Percentiles rank a stretch among this genome's conserved stretches.
phyloP scores from a whole-genome alignment of 2,113 vertebrate genomes.

The Nerophis lumbriciformis region DNA sequence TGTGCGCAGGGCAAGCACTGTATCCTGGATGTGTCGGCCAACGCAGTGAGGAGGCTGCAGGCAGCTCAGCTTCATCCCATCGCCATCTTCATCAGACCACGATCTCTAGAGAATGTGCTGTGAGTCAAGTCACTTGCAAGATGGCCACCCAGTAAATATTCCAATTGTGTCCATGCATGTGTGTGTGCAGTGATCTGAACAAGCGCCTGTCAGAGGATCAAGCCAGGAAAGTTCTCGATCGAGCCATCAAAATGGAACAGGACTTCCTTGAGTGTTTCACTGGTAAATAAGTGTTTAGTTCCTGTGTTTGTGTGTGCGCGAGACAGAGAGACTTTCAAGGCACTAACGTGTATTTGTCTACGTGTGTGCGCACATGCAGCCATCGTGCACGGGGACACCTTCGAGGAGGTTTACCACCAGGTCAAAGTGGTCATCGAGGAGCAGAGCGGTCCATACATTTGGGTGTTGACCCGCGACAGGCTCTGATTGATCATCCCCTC shows the following conservation, averaged over 20 bases:
- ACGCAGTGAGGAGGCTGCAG: slow-evolving; percentile 58
- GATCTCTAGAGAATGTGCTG: slow-evolving; percentile 86
- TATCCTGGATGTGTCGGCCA: slow-evolving; percentile 64
- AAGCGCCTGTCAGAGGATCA: slow-evolving; percentile 84
- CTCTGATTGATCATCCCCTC: slow-evolving; percentile 65
- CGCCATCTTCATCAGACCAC: slow-evolving; percentile 84
- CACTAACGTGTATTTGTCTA: not conserved
- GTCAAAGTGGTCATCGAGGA: slow-evolving; percentile 84
- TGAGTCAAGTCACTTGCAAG: slow-evolving; percentile 50
- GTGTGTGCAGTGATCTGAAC: slow-evolving; percentile 77
- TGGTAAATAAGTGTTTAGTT: slow-evolving; percentile 57
- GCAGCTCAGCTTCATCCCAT: slow-evolving; percentile 84
- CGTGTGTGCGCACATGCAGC: slow-evolving; percentile 54
- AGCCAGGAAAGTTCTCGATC: slow-evolving; percentile 81
- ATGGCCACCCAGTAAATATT: not conserved
- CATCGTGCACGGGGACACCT: slow-evolving; percentile 84
- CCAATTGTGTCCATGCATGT: not conserved
- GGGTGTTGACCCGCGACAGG: slow-evolving; percentile 81
- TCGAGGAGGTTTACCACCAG: slow-evolving; percentile 85
- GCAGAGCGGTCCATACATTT: slow-evolving; percentile 89
- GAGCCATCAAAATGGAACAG: slow-evolving; percentile 83
- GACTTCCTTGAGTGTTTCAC: slow-evolving; percentile 87
- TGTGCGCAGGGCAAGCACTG: slow-evolving; percentile 58
- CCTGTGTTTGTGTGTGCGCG: not conserved
- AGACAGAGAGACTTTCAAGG: not conserved